phyloP scores from a whole-genome alignment of 1,140 invertebrate genomes.

The Oedothorax gibbosus region DNA sequence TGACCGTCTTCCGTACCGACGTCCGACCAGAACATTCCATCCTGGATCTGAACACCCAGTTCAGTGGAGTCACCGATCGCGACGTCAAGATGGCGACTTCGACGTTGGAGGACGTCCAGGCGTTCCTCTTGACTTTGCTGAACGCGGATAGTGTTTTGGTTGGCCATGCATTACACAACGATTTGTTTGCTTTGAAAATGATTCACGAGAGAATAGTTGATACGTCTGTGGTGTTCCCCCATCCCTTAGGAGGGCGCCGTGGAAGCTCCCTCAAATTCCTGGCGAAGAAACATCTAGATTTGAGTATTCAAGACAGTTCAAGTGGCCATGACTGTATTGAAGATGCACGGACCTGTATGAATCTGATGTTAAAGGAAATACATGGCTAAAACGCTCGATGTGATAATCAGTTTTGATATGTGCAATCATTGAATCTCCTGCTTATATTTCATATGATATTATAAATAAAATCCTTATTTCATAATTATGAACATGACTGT shows the following conservation, averaged over 20 bases:
- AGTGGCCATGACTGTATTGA: conserved; percentile 26
- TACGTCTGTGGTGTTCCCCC: conserved; percentile 94
- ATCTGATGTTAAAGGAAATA: conserved; percentile 11
- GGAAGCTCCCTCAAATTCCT: conserved; percentile 90
- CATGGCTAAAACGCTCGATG: too few relatives aligned
- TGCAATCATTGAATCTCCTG: too few relatives aligned
- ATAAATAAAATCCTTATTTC: too few relatives aligned
- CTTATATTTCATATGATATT: too few relatives aligned
- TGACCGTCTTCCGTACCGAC: conserved; percentile 82
- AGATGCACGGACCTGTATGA: conserved; percentile 3
- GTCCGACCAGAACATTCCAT: conserved; percentile 84
- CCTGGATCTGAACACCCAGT: conserved; percentile 90
- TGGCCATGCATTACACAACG: conserved; percentile 96
- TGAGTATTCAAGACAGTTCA: conserved; percentile 83
- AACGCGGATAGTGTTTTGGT: conserved; percentile 91
- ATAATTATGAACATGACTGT: too few relatives aligned
- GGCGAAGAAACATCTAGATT: conserved; percentile 86
- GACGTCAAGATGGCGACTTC: conserved; percentile 77
- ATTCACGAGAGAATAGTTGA: conserved; percentile 92
- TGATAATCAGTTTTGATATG: too few relatives aligned
- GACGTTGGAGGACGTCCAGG: conserved; percentile 86
- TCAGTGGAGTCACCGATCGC: conserved; percentile 88
- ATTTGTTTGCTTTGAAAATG: conserved; percentile 91
- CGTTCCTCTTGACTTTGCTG: conserved; percentile 87
- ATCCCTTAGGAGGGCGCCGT: conserved; percentile 88